Evolutionary conservation across 1,140 invertebrate genomes (phyloP).

Genomic region (Listronotus oregonensis): DNA sequence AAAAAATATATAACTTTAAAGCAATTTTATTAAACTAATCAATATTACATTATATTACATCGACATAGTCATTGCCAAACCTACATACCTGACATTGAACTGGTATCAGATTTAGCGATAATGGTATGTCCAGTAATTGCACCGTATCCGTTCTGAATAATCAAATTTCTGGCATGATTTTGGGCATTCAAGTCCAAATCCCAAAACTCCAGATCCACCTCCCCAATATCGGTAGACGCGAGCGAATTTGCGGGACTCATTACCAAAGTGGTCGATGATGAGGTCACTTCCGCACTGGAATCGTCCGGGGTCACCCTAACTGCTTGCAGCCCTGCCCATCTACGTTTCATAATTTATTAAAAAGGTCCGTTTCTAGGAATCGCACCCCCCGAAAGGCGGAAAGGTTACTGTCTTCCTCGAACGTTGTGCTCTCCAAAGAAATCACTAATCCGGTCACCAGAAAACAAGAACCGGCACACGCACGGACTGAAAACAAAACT

Average conservation of each 20-base stretch:
- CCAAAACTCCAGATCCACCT: constrained; percentile 82
- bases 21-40: too few relatives aligned
- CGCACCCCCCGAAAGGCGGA: neutral
- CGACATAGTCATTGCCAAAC: too few relatives aligned
- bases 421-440: constrained; percentile 36
- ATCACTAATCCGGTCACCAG: constrained; percentile 3
- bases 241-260: constrained; percentile 71
- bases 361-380: neutral
- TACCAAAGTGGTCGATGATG: constrained; percentile 67
- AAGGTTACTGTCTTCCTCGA: constrained; percentile 30
- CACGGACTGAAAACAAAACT: constrained; percentile 9
- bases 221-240: constrained; percentile 64
- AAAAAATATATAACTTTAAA: too few relatives aligned
- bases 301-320: constrained; percentile 70
- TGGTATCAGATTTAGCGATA: constrained; percentile 55
- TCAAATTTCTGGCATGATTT: constrained; percentile 48
- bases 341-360: constrained; percentile 63
- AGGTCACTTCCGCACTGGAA: constrained; percentile 75
- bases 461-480: constrained; percentile 7
- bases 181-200: constrained; percentile 60
- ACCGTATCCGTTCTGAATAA: constrained; percentile 50
- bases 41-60: too few relatives aligned
- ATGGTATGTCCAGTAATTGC: constrained; percentile 50
- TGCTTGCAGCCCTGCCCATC: constrained; percentile 71
- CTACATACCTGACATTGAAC: constrained; percentile 57